Evolutionary conservation across 2,888 invertebrate genomes (phyloP).

Genomic region (Tetramorium bicarinatum): DNA sequence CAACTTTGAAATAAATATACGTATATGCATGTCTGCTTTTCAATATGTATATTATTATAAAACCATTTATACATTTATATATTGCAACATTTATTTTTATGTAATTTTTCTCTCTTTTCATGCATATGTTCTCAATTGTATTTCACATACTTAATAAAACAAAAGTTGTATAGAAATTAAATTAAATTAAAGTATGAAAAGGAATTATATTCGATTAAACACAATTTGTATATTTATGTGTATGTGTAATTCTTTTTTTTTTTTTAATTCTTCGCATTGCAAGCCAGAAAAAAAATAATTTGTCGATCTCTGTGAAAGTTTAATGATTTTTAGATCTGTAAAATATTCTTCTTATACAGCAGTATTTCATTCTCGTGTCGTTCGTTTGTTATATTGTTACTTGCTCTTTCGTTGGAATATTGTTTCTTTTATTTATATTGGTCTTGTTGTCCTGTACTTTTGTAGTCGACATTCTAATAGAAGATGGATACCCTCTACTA

Average conservation of each 20-base stretch:
- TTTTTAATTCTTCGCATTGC: neutral
- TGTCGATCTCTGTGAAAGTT: neutral
- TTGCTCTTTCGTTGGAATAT: conserved; percentile 7
- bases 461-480: conserved; percentile 80
- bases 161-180: neutral
- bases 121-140: neutral
- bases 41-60: conserved; percentile 18
- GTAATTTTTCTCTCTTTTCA: neutral
- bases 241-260: neutral
- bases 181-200: neutral
- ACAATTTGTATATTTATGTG: neutral
- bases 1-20: conserved; percentile 68
- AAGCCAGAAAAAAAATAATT: neutral
- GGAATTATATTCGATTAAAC: neutral
- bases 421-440: conserved; percentile 58
- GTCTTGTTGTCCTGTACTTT: conserved; percentile 74
- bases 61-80: conserved; percentile 33
- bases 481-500: conserved; percentile 76
- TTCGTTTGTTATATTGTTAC: conserved; percentile 15
- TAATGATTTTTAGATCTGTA: neutral
- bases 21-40: conserved; percentile 58
- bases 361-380: neutral
- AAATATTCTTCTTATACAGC: neutral
- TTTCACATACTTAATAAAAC: neutral
- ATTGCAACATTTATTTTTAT: conserved; percentile 28